Evolutionary conservation across 2,888 invertebrate species (phyloP), one percentile per base, ranked within the genome.

Genomic region (Xanthia icteritia): DNA sequence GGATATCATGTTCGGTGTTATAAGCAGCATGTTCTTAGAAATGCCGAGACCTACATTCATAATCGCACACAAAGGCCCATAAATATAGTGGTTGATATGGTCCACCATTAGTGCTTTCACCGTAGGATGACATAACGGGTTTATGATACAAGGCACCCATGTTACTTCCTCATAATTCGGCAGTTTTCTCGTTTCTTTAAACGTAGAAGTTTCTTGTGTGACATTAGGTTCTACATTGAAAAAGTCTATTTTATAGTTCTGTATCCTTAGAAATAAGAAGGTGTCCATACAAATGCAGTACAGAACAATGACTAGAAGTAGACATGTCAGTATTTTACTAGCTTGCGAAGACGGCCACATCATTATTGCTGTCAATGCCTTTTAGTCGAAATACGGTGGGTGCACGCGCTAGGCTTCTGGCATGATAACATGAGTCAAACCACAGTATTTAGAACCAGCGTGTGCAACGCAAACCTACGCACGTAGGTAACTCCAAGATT

Each of bases 1-100:
- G 58, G 98, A 99, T 89, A 99, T 98, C 96, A 98, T 97, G 93
- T 99, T 99, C 0, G 99, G 98, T 0, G 98, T 98, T 79, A 99
- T 97, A 71, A 97, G 96, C 2, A 95, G 90, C 92, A 95, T 92
- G 67, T 94, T 96, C 11, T 97, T 95, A 0, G 98, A 98, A 87
- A 98, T 97, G 3, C 97, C 97, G 39, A 98, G 93, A 11, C 97
- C 93, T 88, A 97, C 94, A 91, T 99, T 98, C 54, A 98, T 95
- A 39, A 98, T 94, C 8, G 98, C 97, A n/a, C 98, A 98, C 65
- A 98, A 92, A 0, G 99, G 99, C 2, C 98, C 98, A 90, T 98
- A 98, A 36, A 99, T 95, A 90, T 98, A 99, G 90, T 98, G 98
- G 91, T 98, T 99, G 8, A 98, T 97, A 83, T 98, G 98, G 92